Base-by-base conservation (phyloP, 30 jellyfish, hydroid and myxozoan species). In the Cassiopea andromeda region DNA sequence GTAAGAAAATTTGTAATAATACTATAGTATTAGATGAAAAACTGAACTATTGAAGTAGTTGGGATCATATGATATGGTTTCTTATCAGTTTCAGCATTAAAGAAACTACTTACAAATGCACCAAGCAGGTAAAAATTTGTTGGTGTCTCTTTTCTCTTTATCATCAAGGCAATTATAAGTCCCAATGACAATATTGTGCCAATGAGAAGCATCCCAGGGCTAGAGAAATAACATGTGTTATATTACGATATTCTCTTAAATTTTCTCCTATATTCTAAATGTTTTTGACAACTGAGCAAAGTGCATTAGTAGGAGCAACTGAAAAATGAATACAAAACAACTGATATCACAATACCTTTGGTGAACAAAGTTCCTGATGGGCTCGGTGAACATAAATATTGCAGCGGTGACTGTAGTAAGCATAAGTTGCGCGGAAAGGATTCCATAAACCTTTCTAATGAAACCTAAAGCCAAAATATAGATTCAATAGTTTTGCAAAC, bases 361-460 rank as follows among this genome's bases (percentile, higher is more conserved):
- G 16, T 95, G 99, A 16, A 95, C 99, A 88, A 87, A 95, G 18
- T 69, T 60, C 78, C 87, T 95, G 73, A 89, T 91, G 48, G 95
- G 74, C 61, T 95, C 98, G 73, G 97, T 82, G 92, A 73, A 90
- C 98, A 91, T 91, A 77, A 91, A 95, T 13, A 95, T 60, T 16
- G 96, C 99, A 19, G 98, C 97, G 64, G 94, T 92, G 82, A 87
- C 58, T 43, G 99, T 95, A 59, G 99, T 95, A 74, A 90, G 81
- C 50, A 95, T 84, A 71, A 95, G 90, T 87, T 95, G 99, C 47
- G 98, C 97, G 46, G 95, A 75, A 27, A 95, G 90, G 17, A 95
- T 95, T 58, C 99, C 99, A 91, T 95, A 95, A 19, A 95, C 99
- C 77, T 95, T 95, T 77, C 99, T 79, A 72, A 95, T 95, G 77